These are phyloP conservation scores for Oenanthe melanoleuca DNA, from an alignment of 2,113 vertebrate species.

Conservation along the genomic window DNA sequence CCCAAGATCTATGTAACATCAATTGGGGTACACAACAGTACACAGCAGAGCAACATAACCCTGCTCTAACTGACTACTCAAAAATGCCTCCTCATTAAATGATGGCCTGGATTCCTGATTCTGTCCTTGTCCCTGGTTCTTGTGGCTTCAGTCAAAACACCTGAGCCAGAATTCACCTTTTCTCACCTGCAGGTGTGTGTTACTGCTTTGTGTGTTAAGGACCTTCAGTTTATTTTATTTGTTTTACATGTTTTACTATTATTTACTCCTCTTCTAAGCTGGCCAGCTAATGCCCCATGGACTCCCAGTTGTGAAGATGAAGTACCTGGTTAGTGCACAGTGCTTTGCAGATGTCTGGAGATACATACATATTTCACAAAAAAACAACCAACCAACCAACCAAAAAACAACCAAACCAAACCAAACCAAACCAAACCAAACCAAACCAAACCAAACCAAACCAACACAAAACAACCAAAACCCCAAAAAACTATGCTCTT, in stretches of 20 bases:
- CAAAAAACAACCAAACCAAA: background rate
- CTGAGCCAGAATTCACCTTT: background rate
- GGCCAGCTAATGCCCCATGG: background rate
- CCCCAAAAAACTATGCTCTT: background rate
- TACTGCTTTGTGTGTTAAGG: background rate
- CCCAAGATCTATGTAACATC: background rate
- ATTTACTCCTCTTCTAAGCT: background rate
- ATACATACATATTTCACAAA: background rate
- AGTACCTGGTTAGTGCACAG: background rate
- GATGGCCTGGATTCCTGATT: background rate
- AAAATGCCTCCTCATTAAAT: background rate
- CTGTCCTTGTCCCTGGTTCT: background rate
- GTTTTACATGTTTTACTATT: background rate
- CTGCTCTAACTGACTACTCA: background rate
- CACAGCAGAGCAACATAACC: background rate
- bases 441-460: no score
- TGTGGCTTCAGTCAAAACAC: background rate
- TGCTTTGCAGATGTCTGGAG: background rate
- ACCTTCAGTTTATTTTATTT: background rate
- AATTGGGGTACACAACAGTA: background rate
- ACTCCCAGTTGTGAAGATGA: rapidly evolving
- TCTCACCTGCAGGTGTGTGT: rapidly evolving
- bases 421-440: no score
- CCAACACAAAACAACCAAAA: no score
- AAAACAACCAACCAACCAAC: no score